Evolutionary conservation across 2,888 invertebrate species (phyloP).

Genomic region (Limnephilus auricula): DNA sequence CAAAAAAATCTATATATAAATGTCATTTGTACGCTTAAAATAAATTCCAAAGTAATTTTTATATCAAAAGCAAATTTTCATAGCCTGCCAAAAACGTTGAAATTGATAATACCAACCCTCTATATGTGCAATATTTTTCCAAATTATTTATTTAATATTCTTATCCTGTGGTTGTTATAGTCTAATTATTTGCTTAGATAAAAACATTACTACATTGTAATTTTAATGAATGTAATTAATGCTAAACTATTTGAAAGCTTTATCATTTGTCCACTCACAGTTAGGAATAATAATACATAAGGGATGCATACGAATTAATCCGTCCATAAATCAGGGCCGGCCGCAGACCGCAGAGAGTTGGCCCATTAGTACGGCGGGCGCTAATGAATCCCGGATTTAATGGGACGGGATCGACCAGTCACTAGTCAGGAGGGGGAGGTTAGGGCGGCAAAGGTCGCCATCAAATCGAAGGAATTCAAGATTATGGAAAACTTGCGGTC

Average conservation of each 20-base stretch:
- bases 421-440: neutral
- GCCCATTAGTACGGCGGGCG: constrained; percentile 36
- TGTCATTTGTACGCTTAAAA: no score
- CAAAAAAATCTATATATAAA: no score
- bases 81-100: no score
- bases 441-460: neutral
- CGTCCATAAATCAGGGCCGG: constrained; percentile 56
- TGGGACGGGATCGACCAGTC: neutral
- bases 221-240: neutral
- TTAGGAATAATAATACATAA: constrained; percentile 27
- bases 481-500: neutral
- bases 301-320: constrained; percentile 57
- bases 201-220: neutral
- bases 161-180: neutral
- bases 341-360: constrained; percentile 55
- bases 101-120: neutral
- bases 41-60: no score
- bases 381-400: constrained; percentile 45
- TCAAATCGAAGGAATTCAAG: constrained; percentile 1
- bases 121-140: neutral
- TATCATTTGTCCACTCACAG: neutral
- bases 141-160: neutral
- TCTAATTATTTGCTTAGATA: neutral
- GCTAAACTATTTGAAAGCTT: neutral
- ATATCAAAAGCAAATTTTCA: no score